phyloP scores from a whole-genome alignment of 2,113 vertebrate genomes.

The Cheirogaleus medius region DNA sequence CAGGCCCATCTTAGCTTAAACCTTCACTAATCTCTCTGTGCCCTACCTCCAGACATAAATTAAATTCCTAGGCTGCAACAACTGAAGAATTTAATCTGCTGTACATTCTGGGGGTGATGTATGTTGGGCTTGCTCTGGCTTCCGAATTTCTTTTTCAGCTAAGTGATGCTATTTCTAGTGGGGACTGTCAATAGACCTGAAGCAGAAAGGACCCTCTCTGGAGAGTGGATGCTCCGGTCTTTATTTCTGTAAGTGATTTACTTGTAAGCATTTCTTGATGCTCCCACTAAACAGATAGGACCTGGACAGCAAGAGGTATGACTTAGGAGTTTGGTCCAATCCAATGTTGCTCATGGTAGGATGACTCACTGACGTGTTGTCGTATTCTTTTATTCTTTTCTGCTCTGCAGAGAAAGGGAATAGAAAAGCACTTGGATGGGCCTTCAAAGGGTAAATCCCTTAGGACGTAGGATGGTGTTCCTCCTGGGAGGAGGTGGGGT shows the following conservation, averaged over 20 bases:
- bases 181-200: background rate
- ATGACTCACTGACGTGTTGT: background rate
- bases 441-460: background rate
- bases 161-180: background rate
- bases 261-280: background rate
- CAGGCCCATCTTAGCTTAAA: background rate
- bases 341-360: background rate
- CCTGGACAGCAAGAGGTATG: background rate
- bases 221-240: background rate
- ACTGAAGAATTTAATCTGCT: background rate
- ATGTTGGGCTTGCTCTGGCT: background rate
- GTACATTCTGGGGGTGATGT: background rate
- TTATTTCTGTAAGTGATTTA: background rate
- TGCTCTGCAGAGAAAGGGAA: background rate
- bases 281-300: background rate
- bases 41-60: background rate
- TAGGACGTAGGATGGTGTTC: background rate
- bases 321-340: background rate
- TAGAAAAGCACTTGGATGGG: background rate
- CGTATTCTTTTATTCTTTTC: background rate
- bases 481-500: background rate
- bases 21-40: background rate
- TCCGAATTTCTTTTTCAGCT: background rate
- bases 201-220: background rate
- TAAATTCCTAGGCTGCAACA: background rate